These are phyloP conservation scores for Orthosia gothica DNA, from an alignment of 2,888 invertebrate genomes.

Conservation along the genomic window DNA sequence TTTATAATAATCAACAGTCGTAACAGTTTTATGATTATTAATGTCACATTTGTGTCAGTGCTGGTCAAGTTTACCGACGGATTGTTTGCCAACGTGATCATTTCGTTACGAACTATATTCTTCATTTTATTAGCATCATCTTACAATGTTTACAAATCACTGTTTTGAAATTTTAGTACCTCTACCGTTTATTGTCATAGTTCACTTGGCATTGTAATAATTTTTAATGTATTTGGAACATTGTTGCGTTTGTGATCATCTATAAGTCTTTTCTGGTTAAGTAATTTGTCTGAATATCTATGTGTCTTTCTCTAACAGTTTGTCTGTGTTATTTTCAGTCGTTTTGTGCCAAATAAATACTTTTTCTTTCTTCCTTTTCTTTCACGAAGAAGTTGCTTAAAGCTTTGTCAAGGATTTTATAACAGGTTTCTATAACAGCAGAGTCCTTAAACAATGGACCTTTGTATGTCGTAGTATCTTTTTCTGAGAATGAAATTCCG, in stretches of 20 bases:
- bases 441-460: neutral
- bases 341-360: too few relatives aligned
- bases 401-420: neutral
- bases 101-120: constrained; percentile 19
- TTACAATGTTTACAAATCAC: constrained; percentile 23
- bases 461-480: neutral
- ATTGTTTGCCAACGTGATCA: constrained; percentile 41
- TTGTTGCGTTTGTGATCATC: neutral
- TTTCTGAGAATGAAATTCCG: neutral
- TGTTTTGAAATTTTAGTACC: constrained; percentile 19
- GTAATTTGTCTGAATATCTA: neutral
- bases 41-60: constrained; percentile 30
- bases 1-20: constrained; percentile 30
- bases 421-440: neutral
- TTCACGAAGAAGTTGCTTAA: neutral
- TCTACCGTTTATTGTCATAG: constrained; percentile 7
- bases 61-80: constrained; percentile 21
- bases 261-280: neutral
- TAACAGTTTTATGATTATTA: constrained; percentile 43
- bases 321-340: neutral
- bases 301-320: neutral
- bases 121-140: constrained; percentile 36
- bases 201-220: constrained; percentile 13
- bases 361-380: too few relatives aligned
- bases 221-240: constrained; percentile 12